Conservation (phyloP, 2,797 vertebrate species). For the Characodon lateralis region DNA sequence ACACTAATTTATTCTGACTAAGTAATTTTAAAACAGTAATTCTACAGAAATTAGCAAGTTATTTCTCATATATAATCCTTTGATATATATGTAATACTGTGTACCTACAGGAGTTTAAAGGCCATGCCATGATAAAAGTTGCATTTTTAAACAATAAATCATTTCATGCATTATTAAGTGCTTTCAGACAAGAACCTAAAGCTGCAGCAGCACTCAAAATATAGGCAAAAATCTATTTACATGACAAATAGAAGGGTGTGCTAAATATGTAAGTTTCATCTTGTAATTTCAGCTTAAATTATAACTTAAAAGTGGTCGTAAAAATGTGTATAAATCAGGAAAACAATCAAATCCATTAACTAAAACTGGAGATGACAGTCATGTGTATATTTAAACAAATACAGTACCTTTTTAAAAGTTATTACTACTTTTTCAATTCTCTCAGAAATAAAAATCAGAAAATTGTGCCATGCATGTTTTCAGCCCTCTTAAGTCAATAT, state of each 20-base stretch:
- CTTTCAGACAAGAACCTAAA: background rate
- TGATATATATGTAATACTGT: conserved; percentile 18
- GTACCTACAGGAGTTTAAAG: conserved; percentile 3
- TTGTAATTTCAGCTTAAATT: background rate
- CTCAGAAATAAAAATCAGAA: too few relatives aligned
- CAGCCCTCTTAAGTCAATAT: too few relatives aligned
- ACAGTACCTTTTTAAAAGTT: too few relatives aligned
- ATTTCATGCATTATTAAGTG: background rate
- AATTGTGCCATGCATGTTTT: too few relatives aligned
- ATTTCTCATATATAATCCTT: conserved; percentile 24
- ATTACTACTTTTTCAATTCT: too few relatives aligned
- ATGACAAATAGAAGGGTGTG: background rate
- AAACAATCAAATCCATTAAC: too few relatives aligned
- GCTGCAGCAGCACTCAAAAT: background rate
- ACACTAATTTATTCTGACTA: conserved; percentile 35
- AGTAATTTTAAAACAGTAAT: conserved; percentile 24
- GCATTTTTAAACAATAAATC: conserved; percentile 12
- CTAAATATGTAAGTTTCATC: background rate
- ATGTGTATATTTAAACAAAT: too few relatives aligned
- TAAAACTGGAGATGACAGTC: too few relatives aligned
- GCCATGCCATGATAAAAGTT: conserved; percentile 8
- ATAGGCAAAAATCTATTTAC: too few relatives aligned
- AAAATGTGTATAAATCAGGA: too few relatives aligned
- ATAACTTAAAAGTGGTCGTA: background rate
- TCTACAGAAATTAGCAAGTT: conserved; percentile 21